These are phyloP conservation scores for Ornithoptera alexandrae DNA, from an alignment of 2,888 invertebrate species.

Conservation along the genomic window DNA sequence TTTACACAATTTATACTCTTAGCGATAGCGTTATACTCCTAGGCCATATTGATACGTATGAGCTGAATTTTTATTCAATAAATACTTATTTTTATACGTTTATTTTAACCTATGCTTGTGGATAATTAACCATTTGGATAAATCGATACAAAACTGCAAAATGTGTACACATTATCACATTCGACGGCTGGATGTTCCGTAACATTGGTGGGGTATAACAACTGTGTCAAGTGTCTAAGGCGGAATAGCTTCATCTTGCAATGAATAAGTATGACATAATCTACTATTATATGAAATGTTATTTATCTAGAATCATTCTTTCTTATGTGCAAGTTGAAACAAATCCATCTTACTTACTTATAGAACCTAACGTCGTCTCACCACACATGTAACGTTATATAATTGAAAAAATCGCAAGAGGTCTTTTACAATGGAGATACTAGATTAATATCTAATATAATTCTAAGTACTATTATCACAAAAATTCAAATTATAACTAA, in stretches of 20 bases:
- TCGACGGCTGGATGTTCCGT: conserved; percentile 18
- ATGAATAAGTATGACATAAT: conserved; percentile 17
- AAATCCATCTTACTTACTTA: conserved; percentile 53
- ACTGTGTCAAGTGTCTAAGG: conserved; percentile 50
- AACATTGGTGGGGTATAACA: conserved; percentile 44
- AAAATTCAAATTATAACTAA: conserved; percentile 67
- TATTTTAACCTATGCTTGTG: conserved; percentile 2
- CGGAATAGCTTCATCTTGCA: conserved; percentile 59
- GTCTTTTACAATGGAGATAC: conserved; percentile 64
- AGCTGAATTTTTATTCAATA: conserved; percentile 26
- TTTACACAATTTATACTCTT: not conserved
- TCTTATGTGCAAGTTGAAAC: conserved; percentile 51
- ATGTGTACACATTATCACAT: conserved; percentile 12
- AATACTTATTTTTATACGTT: conserved; percentile 24
- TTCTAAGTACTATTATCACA: conserved; percentile 77
- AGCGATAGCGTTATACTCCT: not conserved
- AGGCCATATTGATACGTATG: conserved; percentile 29
- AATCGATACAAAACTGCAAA: conserved; percentile 1
- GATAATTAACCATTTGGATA: conserved; percentile 15
- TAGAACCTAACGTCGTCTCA: conserved; percentile 76
- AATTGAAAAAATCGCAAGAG: conserved; percentile 44
- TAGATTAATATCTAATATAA: conserved; percentile 39
- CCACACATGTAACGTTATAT: conserved; percentile 77
- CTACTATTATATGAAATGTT: conserved; percentile 21
- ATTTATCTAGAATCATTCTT: conserved; percentile 15